Percentiles rank a stretch among this genome's conserved stretches.
phyloP scores from a whole-genome alignment of 1,140 invertebrate species.

The Caenorhabditis brenneri region DNA sequence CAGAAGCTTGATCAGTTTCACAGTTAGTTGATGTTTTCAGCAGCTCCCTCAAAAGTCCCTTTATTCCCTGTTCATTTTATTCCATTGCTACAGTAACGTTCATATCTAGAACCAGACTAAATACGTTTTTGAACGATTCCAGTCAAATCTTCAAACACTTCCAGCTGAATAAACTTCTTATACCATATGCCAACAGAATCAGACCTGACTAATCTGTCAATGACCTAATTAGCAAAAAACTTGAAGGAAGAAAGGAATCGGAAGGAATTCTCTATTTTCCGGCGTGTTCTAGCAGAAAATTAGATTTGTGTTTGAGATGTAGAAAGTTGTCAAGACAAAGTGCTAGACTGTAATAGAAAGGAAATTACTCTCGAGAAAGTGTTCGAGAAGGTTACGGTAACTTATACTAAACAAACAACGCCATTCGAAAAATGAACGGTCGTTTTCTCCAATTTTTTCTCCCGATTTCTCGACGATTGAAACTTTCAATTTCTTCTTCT shows the following conservation, averaged over 20 bases:
- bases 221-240: slow-evolving; percentile 38
- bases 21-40: too few relatives aligned
- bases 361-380: slow-evolving; percentile 22
- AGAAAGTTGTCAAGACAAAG: neutral
- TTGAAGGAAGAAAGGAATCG: neutral
- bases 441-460: neutral
- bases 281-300: slow-evolving; percentile 40
- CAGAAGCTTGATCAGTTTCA: too few relatives aligned
- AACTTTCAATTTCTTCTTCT: slow-evolving; percentile 31
- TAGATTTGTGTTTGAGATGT: neutral
- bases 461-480: neutral
- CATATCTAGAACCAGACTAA: too few relatives aligned
- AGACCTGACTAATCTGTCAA: slow-evolving; percentile 29
- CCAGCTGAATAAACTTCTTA: neutral
- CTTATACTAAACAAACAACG: slow-evolving; percentile 40
- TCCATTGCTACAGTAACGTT: too few relatives aligned
- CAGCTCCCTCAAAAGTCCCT: too few relatives aligned
- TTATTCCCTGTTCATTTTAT: too few relatives aligned
- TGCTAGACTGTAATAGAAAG: neutral
- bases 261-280: slow-evolving; percentile 4
- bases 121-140: too few relatives aligned
- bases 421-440: neutral
- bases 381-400: slow-evolving; percentile 35
- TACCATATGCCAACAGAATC: neutral
- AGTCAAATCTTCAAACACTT: neutral